Conservation (phyloP, 2,888 invertebrate genomes). For the Drosophila diplacantha region DNA sequence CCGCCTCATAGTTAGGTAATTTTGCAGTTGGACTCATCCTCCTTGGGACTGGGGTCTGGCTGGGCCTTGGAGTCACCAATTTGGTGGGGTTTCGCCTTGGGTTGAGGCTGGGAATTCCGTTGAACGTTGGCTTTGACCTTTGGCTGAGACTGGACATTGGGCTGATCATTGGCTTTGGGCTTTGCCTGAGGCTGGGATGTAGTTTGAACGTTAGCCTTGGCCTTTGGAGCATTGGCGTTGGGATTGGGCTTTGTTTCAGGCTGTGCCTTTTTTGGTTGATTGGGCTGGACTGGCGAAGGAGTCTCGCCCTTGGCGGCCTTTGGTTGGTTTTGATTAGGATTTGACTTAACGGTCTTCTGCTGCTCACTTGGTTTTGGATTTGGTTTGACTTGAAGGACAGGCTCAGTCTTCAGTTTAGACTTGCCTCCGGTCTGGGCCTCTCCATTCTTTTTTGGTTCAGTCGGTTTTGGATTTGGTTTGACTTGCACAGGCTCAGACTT, state of each 20-base stretch:
- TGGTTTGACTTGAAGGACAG: neutral
- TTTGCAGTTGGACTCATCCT: neutral
- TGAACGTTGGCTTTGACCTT: neutral
- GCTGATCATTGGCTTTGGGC: neutral
- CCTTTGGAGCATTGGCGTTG: slow-evolving; percentile 3
- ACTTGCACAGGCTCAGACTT: neutral
- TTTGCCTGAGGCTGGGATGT: neutral
- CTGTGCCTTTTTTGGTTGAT: neutral
- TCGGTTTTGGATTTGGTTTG: slow-evolving; percentile 3
- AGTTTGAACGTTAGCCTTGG: neutral
- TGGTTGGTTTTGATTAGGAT: slow-evolving; percentile 1
- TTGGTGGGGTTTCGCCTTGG: neutral
- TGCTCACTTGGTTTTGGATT: slow-evolving; percentile 15
- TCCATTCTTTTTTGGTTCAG: neutral
- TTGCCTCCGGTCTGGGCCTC: neutral
- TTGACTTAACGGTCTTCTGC: neutral
- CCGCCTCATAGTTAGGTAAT: neutral
- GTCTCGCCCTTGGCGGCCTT: neutral
- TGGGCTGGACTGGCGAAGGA: neutral
- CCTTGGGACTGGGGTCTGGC: neutral
- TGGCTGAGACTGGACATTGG: neutral
- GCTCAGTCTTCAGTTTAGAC: neutral
- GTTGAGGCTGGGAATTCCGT: neutral
- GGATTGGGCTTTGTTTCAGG: neutral
- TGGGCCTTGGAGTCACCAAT: neutral